These are phyloP conservation scores for Zygothrica quintamaculata DNA, from an alignment of 2,888 invertebrate species.

Conservation along the genomic window DNA sequence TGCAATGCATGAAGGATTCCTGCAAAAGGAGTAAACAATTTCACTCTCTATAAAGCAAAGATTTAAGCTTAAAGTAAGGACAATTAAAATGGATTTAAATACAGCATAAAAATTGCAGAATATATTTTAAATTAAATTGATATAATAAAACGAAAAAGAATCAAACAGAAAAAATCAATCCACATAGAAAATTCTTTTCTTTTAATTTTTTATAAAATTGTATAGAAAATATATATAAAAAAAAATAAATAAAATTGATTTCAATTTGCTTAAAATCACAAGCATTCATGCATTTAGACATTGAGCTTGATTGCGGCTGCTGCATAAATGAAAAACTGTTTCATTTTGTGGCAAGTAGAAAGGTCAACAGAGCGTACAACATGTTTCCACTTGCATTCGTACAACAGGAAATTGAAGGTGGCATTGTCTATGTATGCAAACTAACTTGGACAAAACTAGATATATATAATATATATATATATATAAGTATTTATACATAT, in stretches of 20 bases:
- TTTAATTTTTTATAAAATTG: no score
- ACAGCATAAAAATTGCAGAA: no score
- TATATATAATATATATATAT: not conserved
- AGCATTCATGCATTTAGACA: not conserved
- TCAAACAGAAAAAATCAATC: no score
- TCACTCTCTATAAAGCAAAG: not conserved
- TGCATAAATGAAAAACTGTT: slow-evolving; percentile 19
- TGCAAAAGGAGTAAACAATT: not conserved
- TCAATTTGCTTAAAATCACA: no score
- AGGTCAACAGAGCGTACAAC: not conserved
- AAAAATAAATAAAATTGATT: no score
- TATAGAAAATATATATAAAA: no score
- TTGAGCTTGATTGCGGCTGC: slow-evolving; percentile 11
- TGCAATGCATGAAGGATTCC: not conserved
- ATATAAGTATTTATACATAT: not conserved
- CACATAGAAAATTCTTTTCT: no score
- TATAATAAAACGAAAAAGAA: no score
- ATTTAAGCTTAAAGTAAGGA: no score
- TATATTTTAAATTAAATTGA: no score
- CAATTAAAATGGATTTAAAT: no score
- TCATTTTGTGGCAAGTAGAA: slow-evolving; percentile 6
- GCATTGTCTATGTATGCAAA: slow-evolving; percentile 2
- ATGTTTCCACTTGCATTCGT: not conserved
- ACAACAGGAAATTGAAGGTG: slow-evolving; percentile 18
- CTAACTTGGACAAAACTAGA: slow-evolving; percentile 3